Evolutionary conservation across 2,888 invertebrate species (phyloP), one percentile per base, ranked within the genome.

Genomic region (Andricus curvator): DNA sequence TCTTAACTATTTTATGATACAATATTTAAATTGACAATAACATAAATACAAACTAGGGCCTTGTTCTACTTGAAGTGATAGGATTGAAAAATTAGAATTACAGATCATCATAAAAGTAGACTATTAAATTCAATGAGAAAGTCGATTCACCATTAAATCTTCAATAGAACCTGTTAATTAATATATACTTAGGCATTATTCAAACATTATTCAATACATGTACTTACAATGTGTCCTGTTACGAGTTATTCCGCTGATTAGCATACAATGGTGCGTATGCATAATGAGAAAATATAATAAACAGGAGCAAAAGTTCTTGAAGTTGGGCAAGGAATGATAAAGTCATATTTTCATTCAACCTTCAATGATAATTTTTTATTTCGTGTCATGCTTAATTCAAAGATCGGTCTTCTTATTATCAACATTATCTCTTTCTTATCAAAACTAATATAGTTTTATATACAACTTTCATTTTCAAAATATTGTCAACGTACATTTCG

Each of bases 191-290:
- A 29, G 51, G 51, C 20, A 70, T 70, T 70, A 70, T 70, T 70
- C 29, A 70, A 70, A 70, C 25, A 70, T 70, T 70, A 51, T 70
- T 70, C n/a, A 51, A 70, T 11, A 17, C 48, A 20, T 70, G 48
- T 70, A n/a, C 51, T 11, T n/a, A 70, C 70, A 70, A 29, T 70
- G 29, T 70, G 51, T 51, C 74, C 56, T 56, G 74, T 60, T 74
- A 74, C 56, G 33, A 37, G n/a, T 60, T 60, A 74, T 74, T 60
- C 56, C 6, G 1, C 1, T 1, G 9, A 74, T 74, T 74, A n/a
- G 37, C 74, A 74, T 74, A 56, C 74, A 74, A 74, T 74, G 56
- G 33, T 56, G 13, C 15, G n/a, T 74, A 74, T 51, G 51, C 37
- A 74, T 56, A 74, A 56, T 20, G 44, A 22, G 68, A 56, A 33